phyloP scores from a whole-genome alignment of 2,888 invertebrate genomes.

The Phaonia tiefii region DNA sequence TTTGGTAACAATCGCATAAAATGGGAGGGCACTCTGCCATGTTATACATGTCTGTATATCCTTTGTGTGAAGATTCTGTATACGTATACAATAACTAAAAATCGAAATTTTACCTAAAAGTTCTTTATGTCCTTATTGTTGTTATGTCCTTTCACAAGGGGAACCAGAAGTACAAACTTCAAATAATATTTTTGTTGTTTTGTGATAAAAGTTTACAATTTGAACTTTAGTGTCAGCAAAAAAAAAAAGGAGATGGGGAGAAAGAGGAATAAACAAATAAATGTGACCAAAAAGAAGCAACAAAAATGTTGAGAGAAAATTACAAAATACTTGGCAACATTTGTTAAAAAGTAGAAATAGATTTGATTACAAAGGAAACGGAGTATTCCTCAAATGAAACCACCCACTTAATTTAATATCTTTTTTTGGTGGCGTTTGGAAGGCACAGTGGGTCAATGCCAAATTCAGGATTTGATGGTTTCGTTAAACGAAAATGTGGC shows the following conservation, averaged over 20 bases:
- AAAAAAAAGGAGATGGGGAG: not conserved
- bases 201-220: conserved; percentile 51
- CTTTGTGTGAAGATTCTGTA: not conserved
- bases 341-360: conserved; percentile 58
- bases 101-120: conserved; percentile 35
- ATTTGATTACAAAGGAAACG: conserved; percentile 56
- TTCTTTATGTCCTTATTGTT: not conserved
- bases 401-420: conserved; percentile 64
- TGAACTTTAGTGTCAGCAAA: conserved; percentile 56
- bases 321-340: conserved; percentile 63
- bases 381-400: conserved; percentile 11
- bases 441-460: conserved; percentile 5
- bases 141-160: not conserved
- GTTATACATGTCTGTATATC: not conserved
- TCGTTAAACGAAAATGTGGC: too few species aligned
- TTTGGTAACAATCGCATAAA: conserved; percentile 24
- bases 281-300: conserved; percentile 52
- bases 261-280: conserved; percentile 39
- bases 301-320: conserved; percentile 50
- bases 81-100: not conserved
- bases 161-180: conserved; percentile 37
- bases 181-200: conserved; percentile 45
- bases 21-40: not conserved
- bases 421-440: conserved; percentile 1
- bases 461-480: too few species aligned